Evolutionary conservation across 1,140 invertebrate genomes (phyloP), one percentile per base, ranked within the genome.

Genomic region (Pogonognathellus flavescens): DNA sequence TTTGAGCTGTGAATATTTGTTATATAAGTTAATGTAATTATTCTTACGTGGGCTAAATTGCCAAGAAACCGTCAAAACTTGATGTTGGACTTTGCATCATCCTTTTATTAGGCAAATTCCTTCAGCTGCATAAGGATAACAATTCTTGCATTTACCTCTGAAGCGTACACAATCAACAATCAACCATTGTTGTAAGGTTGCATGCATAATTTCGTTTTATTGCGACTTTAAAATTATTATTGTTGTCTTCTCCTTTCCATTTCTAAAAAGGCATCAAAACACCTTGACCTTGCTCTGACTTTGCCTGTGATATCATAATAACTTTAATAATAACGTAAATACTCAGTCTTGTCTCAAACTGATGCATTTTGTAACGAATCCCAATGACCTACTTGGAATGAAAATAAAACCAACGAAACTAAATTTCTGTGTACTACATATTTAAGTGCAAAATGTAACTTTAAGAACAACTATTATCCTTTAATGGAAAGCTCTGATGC

Each of bases 41-140:
- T 66, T 66, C 13, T 72, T 72, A 72, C 66, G 25, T 72, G 66
- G 66, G 66, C 66, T 72, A 72, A 41, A 72, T 72, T 49, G 31
- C 41, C 31, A 41, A 72, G 25, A 49, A 72, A 57, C 25, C 66
- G 41, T 72, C 59, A 62, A 18, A 62, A 62, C n/a, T 62, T 72
- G 31, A 18, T 9, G 66, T 72, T 72, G 25, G 66, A 41, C 66
- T 25, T 72, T 72, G 13, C 0, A n/a, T 72, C 25, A 49, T 11
- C 7, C 14, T 41, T 72, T 72, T n/a, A n/a, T n/a, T n/a, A 25
- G 31, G 31, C 31, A 41, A 41, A 41, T 41, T 41, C n/a, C 18
- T 62, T 3, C 3, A 62, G 25, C 25, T 25, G n/a, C 22, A 13
- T 8, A 66, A 66, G 25, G 16, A 16, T 31, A 72, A 72, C 41